Percentiles rank a stretch among this genome's conserved stretches.
Conservation (phyloP, 2,888 invertebrate species). For the Pristionchus japonicus region DNA sequence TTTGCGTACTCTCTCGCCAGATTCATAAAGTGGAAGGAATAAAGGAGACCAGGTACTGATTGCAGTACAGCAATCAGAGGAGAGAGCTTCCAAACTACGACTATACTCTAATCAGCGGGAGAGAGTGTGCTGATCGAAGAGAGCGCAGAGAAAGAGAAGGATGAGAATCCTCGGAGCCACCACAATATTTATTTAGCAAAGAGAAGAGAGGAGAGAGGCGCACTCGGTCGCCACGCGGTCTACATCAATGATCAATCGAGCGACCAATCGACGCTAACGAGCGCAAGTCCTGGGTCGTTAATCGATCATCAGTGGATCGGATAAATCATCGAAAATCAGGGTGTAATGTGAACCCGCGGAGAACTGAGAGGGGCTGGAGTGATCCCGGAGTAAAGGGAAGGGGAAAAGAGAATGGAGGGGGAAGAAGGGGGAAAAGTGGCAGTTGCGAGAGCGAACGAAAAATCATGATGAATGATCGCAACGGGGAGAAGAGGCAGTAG, state of each 20-base stretch:
- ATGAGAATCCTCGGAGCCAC: neutral
- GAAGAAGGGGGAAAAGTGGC: neutral
- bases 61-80: neutral
- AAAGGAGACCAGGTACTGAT: neutral
- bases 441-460: neutral
- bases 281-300: neutral
- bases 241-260: neutral
- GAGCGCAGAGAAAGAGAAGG: slow-evolving; percentile 1
- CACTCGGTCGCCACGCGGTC: neutral
- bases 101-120: neutral
- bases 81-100: neutral
- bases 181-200: slow-evolving; percentile 33
- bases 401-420: neutral
- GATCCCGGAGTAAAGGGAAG: neutral
- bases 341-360: neutral
- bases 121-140: neutral
- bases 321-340: neutral
- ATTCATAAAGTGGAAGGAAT: neutral
- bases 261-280: neutral
- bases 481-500: neutral
- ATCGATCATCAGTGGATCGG: neutral
- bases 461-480: slow-evolving; percentile 32
- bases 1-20: neutral
- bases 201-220: neutral
- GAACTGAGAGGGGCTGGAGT: neutral